Base-by-base conservation (phyloP, 2,888 invertebrate species). In the Papilio elwesi region DNA sequence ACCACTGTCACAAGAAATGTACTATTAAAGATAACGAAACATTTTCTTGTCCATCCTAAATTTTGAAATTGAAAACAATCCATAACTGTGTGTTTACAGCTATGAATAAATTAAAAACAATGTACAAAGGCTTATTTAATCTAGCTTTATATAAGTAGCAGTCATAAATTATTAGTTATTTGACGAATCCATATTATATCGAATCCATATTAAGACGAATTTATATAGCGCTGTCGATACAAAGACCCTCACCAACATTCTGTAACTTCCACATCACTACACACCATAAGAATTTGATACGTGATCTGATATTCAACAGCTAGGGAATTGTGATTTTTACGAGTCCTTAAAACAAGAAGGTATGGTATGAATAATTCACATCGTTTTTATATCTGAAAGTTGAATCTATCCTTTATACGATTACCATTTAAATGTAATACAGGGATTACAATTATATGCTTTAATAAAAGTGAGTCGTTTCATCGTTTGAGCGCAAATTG, bases 321-420 rank as follows among this genome's bases (percentile, higher is more conserved):
- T 15, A 15, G 51, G 36, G 66, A 52, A 66, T 51, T 52, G 36
- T 52, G 51, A 66, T 66, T 66, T 66, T 66, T 52, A 52, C 43
- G 66, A 67, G n/a, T 52, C 52, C 53, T 38, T 53, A 53, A 53
- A 67, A 67, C 66, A 67, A 67, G 66, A 66, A 66, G 43, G 11
- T 53, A 43, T 26, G 52, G 11, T 53, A 67, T 67, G 53, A 67
- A 53, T 67, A 43, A 67, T 53, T 43, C 53, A 67, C 36, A 36
- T 48, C 51, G 49, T 26, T 26, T 26, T 63, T 63, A 16, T 64
- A 49, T 47, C 49, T 49, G 49, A 36, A 64, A 64, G 49, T 49
- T 49, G 47, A 12, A 51, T 65, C 36, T 36, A 65, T 13, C 3
- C 26, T 38, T n/a, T 6, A 0, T 64, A 51, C 9, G 49, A 65